Percentiles rank a stretch among this genome's conserved stretches.
phyloP scores from a whole-genome alignment of 2,888 invertebrate genomes.

The Lacanobia oleracea region DNA sequence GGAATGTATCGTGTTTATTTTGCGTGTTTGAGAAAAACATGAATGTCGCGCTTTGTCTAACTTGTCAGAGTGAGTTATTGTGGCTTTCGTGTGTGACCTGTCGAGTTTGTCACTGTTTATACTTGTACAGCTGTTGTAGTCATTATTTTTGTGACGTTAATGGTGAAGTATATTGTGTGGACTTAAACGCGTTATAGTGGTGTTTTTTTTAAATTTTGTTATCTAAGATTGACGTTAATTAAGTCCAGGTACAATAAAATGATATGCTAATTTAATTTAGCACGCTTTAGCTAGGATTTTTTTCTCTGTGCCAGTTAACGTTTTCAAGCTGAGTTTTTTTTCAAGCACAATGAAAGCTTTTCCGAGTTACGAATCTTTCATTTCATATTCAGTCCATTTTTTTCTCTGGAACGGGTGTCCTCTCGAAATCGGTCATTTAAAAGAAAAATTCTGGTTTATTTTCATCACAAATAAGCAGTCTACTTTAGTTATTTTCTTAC shows the following conservation, averaged over 20 bases:
- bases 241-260: not conserved
- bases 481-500: no score
- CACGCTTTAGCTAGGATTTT: not conserved
- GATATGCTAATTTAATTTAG: conserved; percentile 10
- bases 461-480: no score
- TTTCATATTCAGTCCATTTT: no score
- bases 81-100: conserved; percentile 28
- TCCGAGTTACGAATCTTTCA: no score
- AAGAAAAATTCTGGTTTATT: no score
- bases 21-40: conserved; percentile 56
- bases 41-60: conserved; percentile 55
- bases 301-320: not conserved
- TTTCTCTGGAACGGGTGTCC: no score
- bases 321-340: not conserved
- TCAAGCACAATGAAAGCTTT: not conserved
- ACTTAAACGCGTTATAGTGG: conserved; percentile 16
- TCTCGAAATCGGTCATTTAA: no score
- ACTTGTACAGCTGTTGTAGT: conserved; percentile 24
- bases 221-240: conserved; percentile 40
- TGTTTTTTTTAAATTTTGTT: conserved; percentile 6
- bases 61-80: conserved; percentile 55
- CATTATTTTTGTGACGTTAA: conserved; percentile 52
- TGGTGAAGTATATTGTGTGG: conserved; percentile 33
- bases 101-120: conserved; percentile 38
- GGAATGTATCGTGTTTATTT: conserved; percentile 54